These are phyloP conservation scores for Drosophila gaucha DNA, from an alignment of 2,888 invertebrate species.

Conservation along the genomic window DNA sequence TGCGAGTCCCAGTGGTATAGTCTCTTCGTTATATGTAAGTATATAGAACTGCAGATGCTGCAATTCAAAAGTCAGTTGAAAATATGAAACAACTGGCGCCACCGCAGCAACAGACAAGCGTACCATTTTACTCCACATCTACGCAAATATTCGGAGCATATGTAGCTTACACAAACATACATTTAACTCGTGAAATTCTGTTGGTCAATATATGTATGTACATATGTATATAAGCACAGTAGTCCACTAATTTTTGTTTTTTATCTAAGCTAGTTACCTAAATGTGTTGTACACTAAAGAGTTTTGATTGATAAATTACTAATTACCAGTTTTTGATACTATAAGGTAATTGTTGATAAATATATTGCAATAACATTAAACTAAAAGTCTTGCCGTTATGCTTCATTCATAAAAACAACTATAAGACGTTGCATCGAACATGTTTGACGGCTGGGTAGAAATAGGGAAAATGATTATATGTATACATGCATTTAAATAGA, in stretches of 20 bases:
- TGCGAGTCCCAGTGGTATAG: conserved; percentile 5
- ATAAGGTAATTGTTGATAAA: no score
- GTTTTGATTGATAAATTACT: no score
- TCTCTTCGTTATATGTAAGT: conserved; percentile 1
- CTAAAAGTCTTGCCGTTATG: conserved; percentile 4
- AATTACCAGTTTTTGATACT: no score
- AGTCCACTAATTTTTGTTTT: no score
- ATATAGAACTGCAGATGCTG: conserved; percentile 36
- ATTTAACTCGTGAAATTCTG: no score
- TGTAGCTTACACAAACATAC: no score
- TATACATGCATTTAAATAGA: background rate
- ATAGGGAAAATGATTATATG: background rate
- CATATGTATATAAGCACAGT: background rate
- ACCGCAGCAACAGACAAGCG: conserved; percentile 17
- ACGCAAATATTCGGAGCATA: conserved; percentile 1
- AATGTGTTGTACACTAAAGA: no score
- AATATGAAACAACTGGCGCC: conserved; percentile 63
- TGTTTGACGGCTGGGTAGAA: conserved; percentile 35
- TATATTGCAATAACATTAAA: background rate
- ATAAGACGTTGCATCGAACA: conserved; percentile 44
- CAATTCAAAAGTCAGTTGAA: conserved; percentile 34
- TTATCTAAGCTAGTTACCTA: no score
- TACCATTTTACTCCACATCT: conserved; percentile 8
- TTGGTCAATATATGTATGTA: background rate
- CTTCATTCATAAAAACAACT: conserved; percentile 66